Evolutionary conservation across 92 coral and sea anemone species (phyloP), one percentile per base, ranked within the genome.

Genomic region (Phenganax stokvisi): DNA sequence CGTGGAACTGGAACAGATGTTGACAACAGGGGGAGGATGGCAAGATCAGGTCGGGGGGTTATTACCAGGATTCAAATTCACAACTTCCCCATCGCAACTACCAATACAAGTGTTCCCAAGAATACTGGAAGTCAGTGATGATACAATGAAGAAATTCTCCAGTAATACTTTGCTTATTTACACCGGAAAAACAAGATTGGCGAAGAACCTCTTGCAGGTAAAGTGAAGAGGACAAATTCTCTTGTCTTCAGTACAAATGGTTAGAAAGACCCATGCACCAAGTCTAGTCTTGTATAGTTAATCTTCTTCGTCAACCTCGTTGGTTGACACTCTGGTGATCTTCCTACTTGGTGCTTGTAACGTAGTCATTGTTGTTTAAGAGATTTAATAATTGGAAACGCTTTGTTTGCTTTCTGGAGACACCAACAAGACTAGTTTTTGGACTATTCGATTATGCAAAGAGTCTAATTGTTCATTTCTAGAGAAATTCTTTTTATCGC

Each of bases 1-100:
- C 56, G 57, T 94, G 84, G 83, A 91, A 27, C 88, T 94, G 37
- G 98, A 94, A 81, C 97, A 94, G 82, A 94, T 94, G 98, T 75
- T 94, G 29, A 94, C 98, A 17, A 92, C 96, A 54, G 98, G 97
- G 20, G 98, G 98, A 25, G 98, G 98, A 31, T 94, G 98, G 98
- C 98, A 94, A 86, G 98, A 94, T 58, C 92, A 94, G 54, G 98
- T 94, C n/a, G 98, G 98, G 54, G 98, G 98, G 60, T 89, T 94
- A 62, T 86, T 88, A 47, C 94, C 93, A 25, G 97, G 98, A 56
- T 85, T 94, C 69, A 94, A 94, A 80, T 85, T 92, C 53, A 89
- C 90, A 51, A 90, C 90, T 15, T 91, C 98, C 81, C 85, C 84
- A 54, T 84, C 90, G 17, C 53, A 85, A 31, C 61, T 88, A 55